Conservation (phyloP, 35 echinoderm and acorn worm genomes). For the Lytechinus variegatus region DNA sequence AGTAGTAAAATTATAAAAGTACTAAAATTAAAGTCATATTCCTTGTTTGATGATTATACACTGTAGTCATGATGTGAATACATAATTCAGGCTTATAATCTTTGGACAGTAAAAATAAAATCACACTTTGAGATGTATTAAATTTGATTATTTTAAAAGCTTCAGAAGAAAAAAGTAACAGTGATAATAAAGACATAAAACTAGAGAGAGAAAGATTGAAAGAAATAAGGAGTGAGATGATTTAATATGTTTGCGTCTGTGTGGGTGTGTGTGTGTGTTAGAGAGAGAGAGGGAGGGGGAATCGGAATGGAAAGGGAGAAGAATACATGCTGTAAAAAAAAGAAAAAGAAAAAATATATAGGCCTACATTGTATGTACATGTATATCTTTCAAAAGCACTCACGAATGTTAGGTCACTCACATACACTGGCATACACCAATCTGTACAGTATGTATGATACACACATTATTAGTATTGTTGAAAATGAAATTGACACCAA, state of each 20-base stretch:
- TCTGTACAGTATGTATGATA: not conserved
- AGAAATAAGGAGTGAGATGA: not conserved
- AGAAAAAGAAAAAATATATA: not conserved
- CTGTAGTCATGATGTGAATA: no score
- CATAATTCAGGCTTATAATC: no score
- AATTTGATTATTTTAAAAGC: no score
- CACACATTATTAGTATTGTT: not conserved
- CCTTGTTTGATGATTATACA: no score
- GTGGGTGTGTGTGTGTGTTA: not conserved
- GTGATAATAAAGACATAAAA: not conserved
- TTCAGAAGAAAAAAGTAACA: no score
- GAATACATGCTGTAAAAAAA: no score
- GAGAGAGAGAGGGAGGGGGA: not conserved
- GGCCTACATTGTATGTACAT: not conserved
- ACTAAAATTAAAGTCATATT: no score
- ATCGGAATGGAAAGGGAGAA: no score
- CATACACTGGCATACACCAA: not conserved
- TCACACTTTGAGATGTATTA: no score
- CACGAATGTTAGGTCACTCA: not conserved
- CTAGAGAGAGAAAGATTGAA: not conserved
- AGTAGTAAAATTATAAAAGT: no score
- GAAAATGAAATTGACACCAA: not conserved
- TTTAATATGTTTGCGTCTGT: no score
- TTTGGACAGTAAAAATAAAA: no score
- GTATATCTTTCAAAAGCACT: not conserved